These are phyloP conservation scores for Ahaetulla prasina DNA, from an alignment of 2,113 vertebrate species.

Conservation along the genomic window DNA sequence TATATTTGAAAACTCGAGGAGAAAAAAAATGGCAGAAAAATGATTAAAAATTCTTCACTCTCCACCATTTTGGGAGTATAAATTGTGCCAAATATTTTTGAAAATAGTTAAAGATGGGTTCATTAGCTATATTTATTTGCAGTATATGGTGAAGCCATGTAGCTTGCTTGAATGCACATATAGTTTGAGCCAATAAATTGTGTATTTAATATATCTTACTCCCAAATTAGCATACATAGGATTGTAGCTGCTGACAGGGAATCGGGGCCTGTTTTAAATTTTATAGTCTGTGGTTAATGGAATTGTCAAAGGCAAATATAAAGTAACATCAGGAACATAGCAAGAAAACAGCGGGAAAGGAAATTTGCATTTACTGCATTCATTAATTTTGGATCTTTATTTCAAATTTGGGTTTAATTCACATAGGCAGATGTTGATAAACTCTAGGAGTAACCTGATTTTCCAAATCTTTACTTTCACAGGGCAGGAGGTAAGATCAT, in stretches of 20 bases:
- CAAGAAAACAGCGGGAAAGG: not conserved
- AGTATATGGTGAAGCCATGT: not conserved
- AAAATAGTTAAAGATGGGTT: not conserved
- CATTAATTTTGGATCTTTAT: not conserved
- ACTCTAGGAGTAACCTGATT: not conserved
- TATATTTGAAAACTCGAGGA: not conserved
- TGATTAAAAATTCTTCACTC: not conserved
- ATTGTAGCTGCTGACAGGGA: not conserved
- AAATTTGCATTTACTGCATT: not conserved
- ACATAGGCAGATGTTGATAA: not conserved
- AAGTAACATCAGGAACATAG: not conserved
- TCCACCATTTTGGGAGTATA: not conserved
- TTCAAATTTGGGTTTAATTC: not conserved
- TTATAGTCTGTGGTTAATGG: not conserved
- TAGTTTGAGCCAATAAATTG: not conserved
- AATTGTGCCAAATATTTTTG: not conserved
- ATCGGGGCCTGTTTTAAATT: not conserved
- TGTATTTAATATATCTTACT: not conserved
- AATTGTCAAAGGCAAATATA: not conserved
- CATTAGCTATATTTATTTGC: not conserved
- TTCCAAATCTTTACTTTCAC: not conserved
- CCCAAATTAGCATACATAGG: not conserved
- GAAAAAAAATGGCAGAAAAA: not conserved
- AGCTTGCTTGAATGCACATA: not conserved
- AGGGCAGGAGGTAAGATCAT: not conserved